Percentiles rank a stretch among this genome's conserved stretches.
Conservation (phyloP, 2,113 vertebrate genomes). For the Platycercus adscitus region DNA sequence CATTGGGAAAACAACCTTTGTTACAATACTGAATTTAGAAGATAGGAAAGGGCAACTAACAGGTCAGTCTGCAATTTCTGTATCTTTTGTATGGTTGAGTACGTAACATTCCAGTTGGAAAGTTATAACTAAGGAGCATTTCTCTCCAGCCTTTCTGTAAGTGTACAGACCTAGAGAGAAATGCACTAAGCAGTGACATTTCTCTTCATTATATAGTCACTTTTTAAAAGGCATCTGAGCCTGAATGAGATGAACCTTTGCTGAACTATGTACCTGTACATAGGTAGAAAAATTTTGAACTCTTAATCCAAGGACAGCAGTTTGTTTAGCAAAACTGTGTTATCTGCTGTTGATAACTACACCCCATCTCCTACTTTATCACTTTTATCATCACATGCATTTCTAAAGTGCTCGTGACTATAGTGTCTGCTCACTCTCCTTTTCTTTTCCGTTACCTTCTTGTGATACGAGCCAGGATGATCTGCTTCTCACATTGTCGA, state of each 20-base stretch:
- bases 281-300: background rate
- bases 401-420: background rate
- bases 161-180: background rate
- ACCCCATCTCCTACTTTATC: background rate
- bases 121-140: background rate
- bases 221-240: conserved; percentile 7
- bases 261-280: background rate
- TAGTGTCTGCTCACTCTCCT: background rate
- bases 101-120: conserved; percentile 9
- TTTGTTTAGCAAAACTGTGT: conserved; percentile 1
- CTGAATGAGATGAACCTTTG: background rate
- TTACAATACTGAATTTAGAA: conserved; percentile 12
- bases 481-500: background rate
- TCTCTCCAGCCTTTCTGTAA: background rate
- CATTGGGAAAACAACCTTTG: background rate
- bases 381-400: background rate
- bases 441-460: background rate
- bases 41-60: background rate
- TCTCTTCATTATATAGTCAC: conserved; percentile 2
- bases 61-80: conserved; percentile 16
- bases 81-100: background rate
- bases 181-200: background rate
- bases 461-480: background rate
- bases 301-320: background rate
- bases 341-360: background rate